Evolutionary conservation across 2,888 invertebrate genomes (phyloP).

Genomic region (Timandra comae): DNA sequence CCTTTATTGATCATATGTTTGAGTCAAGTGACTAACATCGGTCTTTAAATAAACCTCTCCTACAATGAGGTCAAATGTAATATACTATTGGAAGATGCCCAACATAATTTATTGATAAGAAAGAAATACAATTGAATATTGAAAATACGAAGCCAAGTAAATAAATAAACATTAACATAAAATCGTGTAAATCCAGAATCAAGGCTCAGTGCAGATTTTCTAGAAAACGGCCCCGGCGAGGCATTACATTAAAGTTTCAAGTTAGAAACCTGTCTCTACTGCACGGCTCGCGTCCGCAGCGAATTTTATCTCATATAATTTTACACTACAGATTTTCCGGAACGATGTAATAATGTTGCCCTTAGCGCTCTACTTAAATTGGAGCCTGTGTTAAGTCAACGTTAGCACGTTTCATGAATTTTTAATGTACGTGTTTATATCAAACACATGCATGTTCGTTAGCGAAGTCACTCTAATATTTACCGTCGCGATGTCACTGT

Average conservation of each 20-base stretch:
- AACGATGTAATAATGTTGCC: constrained; percentile 36
- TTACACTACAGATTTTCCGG: constrained; percentile 46
- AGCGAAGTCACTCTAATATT: constrained; percentile 6
- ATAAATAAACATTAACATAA: constrained; percentile 43
- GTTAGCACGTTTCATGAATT: no score
- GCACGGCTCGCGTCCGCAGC: constrained; percentile 30
- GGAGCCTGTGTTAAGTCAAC: constrained; percentile 4
- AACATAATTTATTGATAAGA: no score
- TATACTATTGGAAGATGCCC: no score
- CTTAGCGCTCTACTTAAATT: constrained; percentile 22
- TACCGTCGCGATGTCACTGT: constrained; percentile 5
- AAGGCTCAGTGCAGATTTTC: constrained; percentile 43
- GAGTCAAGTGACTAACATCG: no score
- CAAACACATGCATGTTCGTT: no score
- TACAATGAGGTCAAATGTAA: no score
- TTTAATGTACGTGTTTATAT: no score
- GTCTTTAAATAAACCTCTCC: no score
- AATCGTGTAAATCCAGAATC: constrained; percentile 54
- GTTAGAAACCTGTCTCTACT: constrained; percentile 33
- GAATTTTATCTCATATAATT: constrained; percentile 49
- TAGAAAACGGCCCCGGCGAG: constrained; percentile 39
- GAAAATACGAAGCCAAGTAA: no score
- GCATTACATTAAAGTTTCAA: constrained; percentile 62
- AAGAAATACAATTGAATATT: no score
- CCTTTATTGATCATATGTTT: no score